phyloP scores from a whole-genome alignment of 2,113 vertebrate genomes.

The Megalops atlanticus region DNA sequence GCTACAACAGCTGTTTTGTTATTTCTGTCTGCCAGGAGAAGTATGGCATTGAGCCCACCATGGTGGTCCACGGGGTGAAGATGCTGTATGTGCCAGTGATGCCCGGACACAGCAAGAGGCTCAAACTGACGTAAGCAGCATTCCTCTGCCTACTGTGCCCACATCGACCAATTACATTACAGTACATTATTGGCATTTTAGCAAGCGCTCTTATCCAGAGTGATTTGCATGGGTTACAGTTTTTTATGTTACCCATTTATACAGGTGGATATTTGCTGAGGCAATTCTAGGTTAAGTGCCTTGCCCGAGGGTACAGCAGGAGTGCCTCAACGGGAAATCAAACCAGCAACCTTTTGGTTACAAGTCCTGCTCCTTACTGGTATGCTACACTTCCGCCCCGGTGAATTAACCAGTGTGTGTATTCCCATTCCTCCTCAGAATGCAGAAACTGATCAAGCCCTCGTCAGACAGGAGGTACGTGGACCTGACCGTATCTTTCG shows the following conservation, averaged over 20 bases:
- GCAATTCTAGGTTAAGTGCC: no score
- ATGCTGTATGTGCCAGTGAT: conserved; percentile 98
- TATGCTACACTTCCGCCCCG: not conserved
- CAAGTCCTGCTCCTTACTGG: no score
- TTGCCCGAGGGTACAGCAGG: no score
- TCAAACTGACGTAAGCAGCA: conserved; percentile 90
- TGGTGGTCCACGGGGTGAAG: conserved; percentile 97
- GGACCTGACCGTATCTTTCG: conserved; percentile 94
- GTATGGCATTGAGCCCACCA: conserved; percentile 93
- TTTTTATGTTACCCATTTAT: no score
- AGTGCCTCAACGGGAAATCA: no score
- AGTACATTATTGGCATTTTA: no score
- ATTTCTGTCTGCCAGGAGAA: conserved; percentile 75
- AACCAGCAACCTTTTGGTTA: no score
- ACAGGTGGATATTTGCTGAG: no score
- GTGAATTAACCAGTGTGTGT: not conserved
- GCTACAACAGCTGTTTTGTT: not conserved
- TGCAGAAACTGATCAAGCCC: conserved; percentile 97
- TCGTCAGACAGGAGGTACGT: conserved; percentile 88
- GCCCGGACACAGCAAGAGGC: conserved; percentile 93
- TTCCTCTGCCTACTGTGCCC: not conserved
- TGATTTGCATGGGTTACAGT: no score
- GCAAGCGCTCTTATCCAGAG: no score
- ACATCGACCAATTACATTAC: not conserved
- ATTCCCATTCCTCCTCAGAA: conserved; percentile 66